Evolutionary conservation across 1,140 invertebrate genomes (phyloP).

Genomic region (Sitodiplosis mosellana): DNA sequence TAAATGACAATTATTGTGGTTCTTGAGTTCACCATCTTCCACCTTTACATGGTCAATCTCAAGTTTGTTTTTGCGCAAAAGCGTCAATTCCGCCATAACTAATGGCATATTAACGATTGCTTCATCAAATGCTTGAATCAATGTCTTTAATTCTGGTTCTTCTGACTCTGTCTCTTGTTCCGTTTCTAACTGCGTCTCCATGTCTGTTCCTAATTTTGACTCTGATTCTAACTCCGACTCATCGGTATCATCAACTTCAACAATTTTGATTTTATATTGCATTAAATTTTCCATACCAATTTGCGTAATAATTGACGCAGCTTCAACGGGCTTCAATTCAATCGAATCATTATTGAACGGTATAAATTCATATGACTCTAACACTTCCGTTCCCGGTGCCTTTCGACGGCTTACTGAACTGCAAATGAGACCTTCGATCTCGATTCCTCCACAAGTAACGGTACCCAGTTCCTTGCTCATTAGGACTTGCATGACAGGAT

Average conservation of each 20-base stretch:
- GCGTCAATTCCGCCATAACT: slow-evolving; percentile 25
- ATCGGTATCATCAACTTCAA: slow-evolving; percentile 37
- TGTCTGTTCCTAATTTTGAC: too few species aligned
- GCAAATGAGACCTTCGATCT: slow-evolving; percentile 63
- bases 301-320: too few species aligned
- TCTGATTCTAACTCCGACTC: too few species aligned
- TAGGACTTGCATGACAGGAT: slow-evolving; percentile 21
- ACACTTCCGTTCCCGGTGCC: slow-evolving; percentile 39
- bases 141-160: slow-evolving; percentile 26
- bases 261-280: slow-evolving; percentile 16
- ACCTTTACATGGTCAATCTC: slow-evolving; percentile 33
- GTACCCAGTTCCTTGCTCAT: slow-evolving; percentile 16
- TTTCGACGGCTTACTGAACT: slow-evolving; percentile 53
- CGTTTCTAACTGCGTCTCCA: slow-evolving; percentile 13
- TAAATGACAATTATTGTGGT: slow-evolving; percentile 35
- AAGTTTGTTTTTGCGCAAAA: slow-evolving; percentile 28
- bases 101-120: slow-evolving; percentile 40
- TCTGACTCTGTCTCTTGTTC: slow-evolving; percentile 28
- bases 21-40: slow-evolving; percentile 37
- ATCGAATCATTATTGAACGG: slow-evolving; percentile 22
- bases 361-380: slow-evolving; percentile 60
- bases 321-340: too few species aligned
- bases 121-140: slow-evolving; percentile 33
- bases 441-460: slow-evolving; percentile 48
- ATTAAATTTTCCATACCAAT: too few species aligned